Percentiles rank a stretch among this genome's conserved stretches.
phyloP scores from a whole-genome alignment of 2,113 vertebrate species.

The Atlantisia rogersi region DNA sequence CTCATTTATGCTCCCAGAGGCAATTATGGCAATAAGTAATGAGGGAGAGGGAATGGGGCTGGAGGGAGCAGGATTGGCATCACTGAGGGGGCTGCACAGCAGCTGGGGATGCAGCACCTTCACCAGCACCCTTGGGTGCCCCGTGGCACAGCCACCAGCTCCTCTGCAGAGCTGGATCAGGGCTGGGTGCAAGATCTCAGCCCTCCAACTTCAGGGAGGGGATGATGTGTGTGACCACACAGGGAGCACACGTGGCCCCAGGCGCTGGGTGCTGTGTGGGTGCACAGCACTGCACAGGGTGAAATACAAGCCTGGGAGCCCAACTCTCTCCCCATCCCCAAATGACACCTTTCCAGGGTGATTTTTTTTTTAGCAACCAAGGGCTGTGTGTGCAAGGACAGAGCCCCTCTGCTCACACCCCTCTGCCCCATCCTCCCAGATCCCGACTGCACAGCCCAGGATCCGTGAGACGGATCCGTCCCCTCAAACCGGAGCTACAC shows the following conservation, averaged over 20 bases:
- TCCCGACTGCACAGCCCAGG: accelerated
- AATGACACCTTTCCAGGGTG: not conserved
- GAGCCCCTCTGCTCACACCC: not conserved
- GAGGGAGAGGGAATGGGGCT: accelerated
- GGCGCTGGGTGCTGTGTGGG: not conserved
- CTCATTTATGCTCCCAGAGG: not conserved
- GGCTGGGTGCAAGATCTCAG: accelerated
- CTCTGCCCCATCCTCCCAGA: accelerated
- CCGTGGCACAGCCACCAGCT: not conserved
- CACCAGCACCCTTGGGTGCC: not conserved
- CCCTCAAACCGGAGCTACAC: not conserved
- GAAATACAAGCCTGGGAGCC: not conserved
- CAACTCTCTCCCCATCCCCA: not conserved
- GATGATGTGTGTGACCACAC: accelerated
- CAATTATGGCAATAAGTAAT: not conserved
- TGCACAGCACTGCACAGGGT: not conserved
- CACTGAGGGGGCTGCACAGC: not conserved
- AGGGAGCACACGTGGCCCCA: not conserved
- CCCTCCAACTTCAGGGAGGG: not conserved
- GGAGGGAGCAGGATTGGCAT: not conserved
- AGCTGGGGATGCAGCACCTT: not conserved
- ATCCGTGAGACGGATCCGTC: accelerated
- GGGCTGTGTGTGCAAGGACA: accelerated
- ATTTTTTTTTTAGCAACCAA: not conserved
- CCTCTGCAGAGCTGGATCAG: accelerated